Evolutionary conservation across 2,797 vertebrate species (phyloP).

Genomic region (Esox masquinongy): DNA sequence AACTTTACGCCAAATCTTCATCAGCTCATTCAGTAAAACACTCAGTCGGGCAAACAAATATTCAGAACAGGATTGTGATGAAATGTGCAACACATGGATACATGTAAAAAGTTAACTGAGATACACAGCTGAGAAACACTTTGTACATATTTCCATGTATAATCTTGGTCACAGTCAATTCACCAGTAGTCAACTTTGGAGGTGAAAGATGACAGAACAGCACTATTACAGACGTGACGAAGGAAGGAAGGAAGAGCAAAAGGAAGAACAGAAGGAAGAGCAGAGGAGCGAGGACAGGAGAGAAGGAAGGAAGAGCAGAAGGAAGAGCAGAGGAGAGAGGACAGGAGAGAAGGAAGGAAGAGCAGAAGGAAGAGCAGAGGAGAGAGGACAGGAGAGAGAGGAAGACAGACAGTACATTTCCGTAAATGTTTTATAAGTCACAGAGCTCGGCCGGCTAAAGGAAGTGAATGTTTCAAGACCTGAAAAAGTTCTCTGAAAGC

Average conservation of each 20-base stretch:
- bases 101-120: neutral
- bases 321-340: neutral
- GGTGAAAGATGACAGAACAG: neutral
- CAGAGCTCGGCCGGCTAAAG: conserved; percentile 25
- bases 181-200: neutral
- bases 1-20: too few species aligned
- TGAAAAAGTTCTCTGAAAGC: conserved; percentile 34
- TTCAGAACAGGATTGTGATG: too few species aligned
- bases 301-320: neutral
- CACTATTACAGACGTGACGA: neutral
- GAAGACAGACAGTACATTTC: conserved; percentile 5
- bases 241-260: conserved; percentile 1
- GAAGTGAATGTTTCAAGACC: conserved; percentile 34
- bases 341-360: conserved; percentile 2
- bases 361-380: neutral
- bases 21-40: too few species aligned
- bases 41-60: too few species aligned
- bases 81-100: too few species aligned
- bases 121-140: neutral
- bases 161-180: neutral
- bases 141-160: neutral
- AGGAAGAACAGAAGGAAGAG: conserved; percentile 7
- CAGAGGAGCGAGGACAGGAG: neutral
- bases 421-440: conserved; percentile 52
- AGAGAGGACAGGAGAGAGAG: neutral